Conservation (phyloP, 2,113 vertebrate genomes). For the Solea solea region DNA sequence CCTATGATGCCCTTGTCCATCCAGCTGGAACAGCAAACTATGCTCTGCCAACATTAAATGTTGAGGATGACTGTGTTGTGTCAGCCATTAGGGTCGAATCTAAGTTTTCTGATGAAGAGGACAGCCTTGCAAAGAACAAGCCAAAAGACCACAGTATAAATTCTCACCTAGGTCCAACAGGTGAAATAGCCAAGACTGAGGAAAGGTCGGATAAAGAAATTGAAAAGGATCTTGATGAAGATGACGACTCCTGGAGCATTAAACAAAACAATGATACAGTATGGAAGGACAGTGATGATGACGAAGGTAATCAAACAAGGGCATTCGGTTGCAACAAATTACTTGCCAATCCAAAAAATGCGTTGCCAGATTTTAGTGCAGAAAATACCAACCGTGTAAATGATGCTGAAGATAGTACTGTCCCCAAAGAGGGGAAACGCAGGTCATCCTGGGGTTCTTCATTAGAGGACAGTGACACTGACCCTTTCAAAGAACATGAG, state of each 20-base stretch:
- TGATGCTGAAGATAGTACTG: conserved; percentile 27
- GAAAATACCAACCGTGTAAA: conserved; percentile 9
- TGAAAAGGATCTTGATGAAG: conserved; percentile 22
- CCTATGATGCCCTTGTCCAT: not conserved
- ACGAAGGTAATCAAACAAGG: conserved; percentile 23
- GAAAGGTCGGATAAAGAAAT: conserved; percentile 27
- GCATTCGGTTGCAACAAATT: conserved; percentile 6
- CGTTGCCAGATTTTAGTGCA: not conserved
- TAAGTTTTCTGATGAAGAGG: conserved; percentile 78
- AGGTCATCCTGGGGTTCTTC: conserved; percentile 72
- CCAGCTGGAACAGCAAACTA: conserved; percentile 15
- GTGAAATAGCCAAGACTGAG: not conserved
- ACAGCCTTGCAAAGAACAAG: conserved; percentile 58
- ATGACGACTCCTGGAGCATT: conserved; percentile 33
- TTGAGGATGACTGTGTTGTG: conserved; percentile 72
- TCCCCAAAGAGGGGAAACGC: conserved; percentile 20
- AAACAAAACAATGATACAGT: conserved; percentile 12
- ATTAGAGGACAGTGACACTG: conserved; percentile 47
- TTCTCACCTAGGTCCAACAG: not conserved
- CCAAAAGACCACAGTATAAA: conserved; percentile 18
- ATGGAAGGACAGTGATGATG: conserved; percentile 48
- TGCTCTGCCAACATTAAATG: conserved; percentile 48
- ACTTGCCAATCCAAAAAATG: conserved; percentile 8
- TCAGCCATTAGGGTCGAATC: conserved; percentile 79
- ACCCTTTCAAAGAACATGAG: conserved; percentile 32